Evolutionary conservation across 2,888 invertebrate genomes (phyloP).

Genomic region (Dynastes hyllus): DNA sequence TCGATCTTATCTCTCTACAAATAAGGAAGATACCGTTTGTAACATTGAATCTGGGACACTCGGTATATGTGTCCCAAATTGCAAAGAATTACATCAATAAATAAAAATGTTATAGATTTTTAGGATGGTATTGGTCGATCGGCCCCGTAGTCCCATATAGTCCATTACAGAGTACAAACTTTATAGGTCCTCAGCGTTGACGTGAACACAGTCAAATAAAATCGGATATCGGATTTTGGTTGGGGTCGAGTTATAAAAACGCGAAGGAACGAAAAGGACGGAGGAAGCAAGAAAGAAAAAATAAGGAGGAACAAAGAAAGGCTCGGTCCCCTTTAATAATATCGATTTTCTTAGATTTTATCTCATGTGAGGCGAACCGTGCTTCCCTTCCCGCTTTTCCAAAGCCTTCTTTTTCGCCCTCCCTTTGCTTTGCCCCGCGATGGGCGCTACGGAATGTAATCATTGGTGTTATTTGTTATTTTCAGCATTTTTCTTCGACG

Average conservation of each 20-base stretch:
- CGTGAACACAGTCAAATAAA: conserved; percentile 45
- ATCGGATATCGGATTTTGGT: conserved; percentile 45
- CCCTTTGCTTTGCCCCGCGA: conserved; percentile 25
- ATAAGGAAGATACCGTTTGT: too few species aligned
- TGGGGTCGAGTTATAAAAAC: conserved; percentile 15
- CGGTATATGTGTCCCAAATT: too few species aligned
- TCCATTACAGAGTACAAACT: conserved; percentile 41
- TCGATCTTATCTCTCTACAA: too few species aligned
- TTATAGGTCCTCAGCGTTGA: conserved; percentile 42
- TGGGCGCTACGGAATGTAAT: conserved; percentile 38
- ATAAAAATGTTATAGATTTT: too few species aligned
- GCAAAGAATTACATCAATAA: too few species aligned
- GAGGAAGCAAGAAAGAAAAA: neutral
- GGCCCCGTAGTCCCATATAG: neutral
- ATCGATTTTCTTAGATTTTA: conserved; percentile 44
- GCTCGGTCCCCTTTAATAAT: conserved; percentile 43
- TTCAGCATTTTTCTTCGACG: conserved; percentile 41
- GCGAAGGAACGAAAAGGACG: conserved; percentile 14
- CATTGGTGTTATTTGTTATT: conserved; percentile 49
- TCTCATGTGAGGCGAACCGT: conserved; percentile 23
- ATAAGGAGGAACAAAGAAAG: conserved; percentile 20
- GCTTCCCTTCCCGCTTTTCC: conserved; percentile 23
- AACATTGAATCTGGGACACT: too few species aligned
- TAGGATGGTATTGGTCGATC: neutral
- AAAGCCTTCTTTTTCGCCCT: neutral